phyloP scores from a whole-genome alignment of 2,888 invertebrate genomes.

The Ecliptopera silaceata region DNA sequence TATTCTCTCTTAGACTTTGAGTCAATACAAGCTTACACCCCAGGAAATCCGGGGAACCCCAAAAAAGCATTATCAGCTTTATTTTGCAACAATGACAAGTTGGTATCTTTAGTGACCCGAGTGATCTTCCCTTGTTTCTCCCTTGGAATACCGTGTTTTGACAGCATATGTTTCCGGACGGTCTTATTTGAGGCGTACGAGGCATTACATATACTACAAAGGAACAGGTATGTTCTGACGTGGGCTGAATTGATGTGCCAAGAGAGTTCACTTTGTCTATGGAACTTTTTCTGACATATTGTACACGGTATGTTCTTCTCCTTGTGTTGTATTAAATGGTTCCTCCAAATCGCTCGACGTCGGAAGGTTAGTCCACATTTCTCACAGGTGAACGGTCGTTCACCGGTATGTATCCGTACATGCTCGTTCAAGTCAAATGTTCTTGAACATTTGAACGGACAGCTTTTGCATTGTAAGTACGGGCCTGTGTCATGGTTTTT shows the following conservation, averaged over 20 bases:
- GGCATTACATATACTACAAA: constrained; percentile 62
- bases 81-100: not conserved
- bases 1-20: not conserved
- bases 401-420: constrained; percentile 66
- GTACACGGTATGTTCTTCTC: constrained; percentile 66
- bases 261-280: constrained; percentile 52
- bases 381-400: constrained; percentile 71
- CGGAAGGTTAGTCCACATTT: constrained; percentile 72
- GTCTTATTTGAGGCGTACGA: constrained; percentile 64
- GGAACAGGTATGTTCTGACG: constrained; percentile 61
- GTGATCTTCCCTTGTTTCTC: constrained; percentile 67
- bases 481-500: constrained; percentile 62
- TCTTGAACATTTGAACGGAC: constrained; percentile 62
- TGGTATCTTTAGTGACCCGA: constrained; percentile 48
- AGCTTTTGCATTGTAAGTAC: constrained; percentile 59
- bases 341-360: constrained; percentile 64
- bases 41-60: not conserved
- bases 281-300: constrained; percentile 65
- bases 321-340: constrained; percentile 65
- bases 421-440: constrained; percentile 64
- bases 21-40: not conserved
- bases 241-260: constrained; percentile 68
- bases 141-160: constrained; percentile 65
- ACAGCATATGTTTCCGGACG: constrained; percentile 63
- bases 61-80: constrained; percentile 1